Conservation (phyloP, 37 sponge, comb jelly and placozoan genomes). For the Haliclona indistincta region DNA sequence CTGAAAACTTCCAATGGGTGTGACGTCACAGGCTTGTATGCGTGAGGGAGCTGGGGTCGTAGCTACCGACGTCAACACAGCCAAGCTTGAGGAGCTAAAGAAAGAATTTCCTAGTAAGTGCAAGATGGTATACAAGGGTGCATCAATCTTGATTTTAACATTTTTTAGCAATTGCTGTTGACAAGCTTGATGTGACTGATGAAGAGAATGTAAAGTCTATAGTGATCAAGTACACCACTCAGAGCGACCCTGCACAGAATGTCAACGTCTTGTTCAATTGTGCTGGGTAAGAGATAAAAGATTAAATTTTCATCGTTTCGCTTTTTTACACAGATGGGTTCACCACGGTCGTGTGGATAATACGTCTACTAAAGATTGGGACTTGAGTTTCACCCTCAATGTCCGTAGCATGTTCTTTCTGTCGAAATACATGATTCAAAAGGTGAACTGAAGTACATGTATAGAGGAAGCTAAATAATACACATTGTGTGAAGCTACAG, state of each 20-base stretch:
- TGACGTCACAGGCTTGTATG: slow-evolving; percentile 67
- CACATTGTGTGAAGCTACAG: too few relatives aligned
- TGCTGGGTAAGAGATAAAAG: slow-evolving; percentile 62
- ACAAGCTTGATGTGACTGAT: slow-evolving; percentile 61
- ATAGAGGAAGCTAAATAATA: too few relatives aligned
- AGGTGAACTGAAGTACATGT: too few relatives aligned
- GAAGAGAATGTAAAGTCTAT: slow-evolving; percentile 36
- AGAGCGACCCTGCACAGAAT: slow-evolving; percentile 9
- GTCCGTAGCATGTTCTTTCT: slow-evolving; percentile 82
- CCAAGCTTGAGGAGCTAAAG: slow-evolving; percentile 65
- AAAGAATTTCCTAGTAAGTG: slow-evolving; percentile 20
- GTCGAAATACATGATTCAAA: slow-evolving; percentile 34
- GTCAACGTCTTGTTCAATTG: slow-evolving; percentile 78
- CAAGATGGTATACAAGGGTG: too few relatives aligned
- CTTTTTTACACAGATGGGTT: slow-evolving; percentile 45
- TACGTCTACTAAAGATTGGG: slow-evolving; percentile 63
- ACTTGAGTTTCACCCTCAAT: slow-evolving; percentile 72
- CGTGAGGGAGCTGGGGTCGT: slow-evolving; percentile 73
- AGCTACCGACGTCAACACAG: slow-evolving; percentile 79
- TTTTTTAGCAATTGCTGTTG: slow-evolving; percentile 19
- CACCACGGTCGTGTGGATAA: slow-evolving; percentile 62
- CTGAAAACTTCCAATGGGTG: too few relatives aligned
- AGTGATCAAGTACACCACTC: slow-evolving; percentile 30
- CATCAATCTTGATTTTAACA: too few relatives aligned
- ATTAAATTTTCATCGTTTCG: neutral